Evolutionary conservation across 2,113 vertebrate species (phyloP), one percentile per base, ranked within the genome.

Genomic region (Mixornis gularis): DNA sequence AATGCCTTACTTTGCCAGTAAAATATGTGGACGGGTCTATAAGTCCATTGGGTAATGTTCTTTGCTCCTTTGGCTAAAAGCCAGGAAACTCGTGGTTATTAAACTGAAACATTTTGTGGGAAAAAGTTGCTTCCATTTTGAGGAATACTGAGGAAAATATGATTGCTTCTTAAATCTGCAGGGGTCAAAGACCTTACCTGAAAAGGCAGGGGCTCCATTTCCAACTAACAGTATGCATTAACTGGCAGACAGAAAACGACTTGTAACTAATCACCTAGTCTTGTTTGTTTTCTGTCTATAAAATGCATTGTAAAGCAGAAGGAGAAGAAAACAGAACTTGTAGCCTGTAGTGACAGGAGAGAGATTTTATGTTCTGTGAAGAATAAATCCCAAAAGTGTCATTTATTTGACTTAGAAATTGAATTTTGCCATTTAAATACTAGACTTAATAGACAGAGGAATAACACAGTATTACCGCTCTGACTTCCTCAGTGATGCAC

Each of bases 381-480:
- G 63, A 83, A 11, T 65, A 81, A 78, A 62, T 17, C 10, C 40
- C 21, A 10, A 13, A 58, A 59, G 11, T 51, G 18, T 73, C 3
- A 68, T 79, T 78, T 87, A 58, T 71, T 87, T 85, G 56, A 51
- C 52, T 78, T 73, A 62, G 80, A 92, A 80, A 30, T 34, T 44
- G 13, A 53, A 66, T 80, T 70, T 85, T 60, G 4, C 8, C 19
- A 40, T 79, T 82, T 79, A 71, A 76, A 56, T 76, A 55, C 38
- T 78, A 44, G 38, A 32, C 19, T 62, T 55, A 16, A 26, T 84
- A 43, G 25, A 27, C 2, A 58, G 46, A 49, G 22, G 30, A 87
- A 27, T 65, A 66, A 70, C 25, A 65, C 27, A 51, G 2, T 38
- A 27, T 55, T 36, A 58, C 18, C 24, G 22, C 29, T 82, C 29